Conservation (phyloP, 1,140 invertebrate species). For the Anastrepha obliqua region DNA sequence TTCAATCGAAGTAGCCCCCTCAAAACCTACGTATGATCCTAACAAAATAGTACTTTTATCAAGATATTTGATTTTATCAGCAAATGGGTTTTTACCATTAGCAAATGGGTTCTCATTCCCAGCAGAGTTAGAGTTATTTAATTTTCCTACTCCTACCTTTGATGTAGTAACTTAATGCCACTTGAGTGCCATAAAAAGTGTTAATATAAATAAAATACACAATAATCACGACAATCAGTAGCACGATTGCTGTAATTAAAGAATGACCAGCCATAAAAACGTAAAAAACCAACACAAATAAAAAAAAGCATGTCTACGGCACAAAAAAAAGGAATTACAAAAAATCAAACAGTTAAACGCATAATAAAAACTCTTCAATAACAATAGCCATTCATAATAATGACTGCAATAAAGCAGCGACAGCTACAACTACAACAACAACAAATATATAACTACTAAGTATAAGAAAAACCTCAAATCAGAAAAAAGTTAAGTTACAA, state of each 20-base stretch:
- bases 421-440: neutral
- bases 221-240: constrained; percentile 53
- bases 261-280: constrained; percentile 34
- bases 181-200: constrained; percentile 28
- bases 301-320: neutral
- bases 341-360: constrained; percentile 27
- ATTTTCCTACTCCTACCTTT: neutral
- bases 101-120: neutral
- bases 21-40: too few relatives aligned
- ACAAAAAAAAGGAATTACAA: constrained; percentile 6
- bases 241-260: constrained; percentile 53
- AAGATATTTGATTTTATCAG: neutral
- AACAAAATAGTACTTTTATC: neutral
- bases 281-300: neutral
- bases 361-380: constrained; percentile 35
- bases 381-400: constrained; percentile 31
- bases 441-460: neutral
- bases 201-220: constrained; percentile 45
- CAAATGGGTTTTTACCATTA: neutral
- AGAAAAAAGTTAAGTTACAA: too few relatives aligned
- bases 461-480: too few relatives aligned
- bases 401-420: constrained; percentile 16
- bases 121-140: neutral
- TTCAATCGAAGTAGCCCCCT: too few relatives aligned
- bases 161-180: neutral